Evolutionary conservation across 2,797 vertebrate species (phyloP).

Genomic region (Chelonia mydas): DNA sequence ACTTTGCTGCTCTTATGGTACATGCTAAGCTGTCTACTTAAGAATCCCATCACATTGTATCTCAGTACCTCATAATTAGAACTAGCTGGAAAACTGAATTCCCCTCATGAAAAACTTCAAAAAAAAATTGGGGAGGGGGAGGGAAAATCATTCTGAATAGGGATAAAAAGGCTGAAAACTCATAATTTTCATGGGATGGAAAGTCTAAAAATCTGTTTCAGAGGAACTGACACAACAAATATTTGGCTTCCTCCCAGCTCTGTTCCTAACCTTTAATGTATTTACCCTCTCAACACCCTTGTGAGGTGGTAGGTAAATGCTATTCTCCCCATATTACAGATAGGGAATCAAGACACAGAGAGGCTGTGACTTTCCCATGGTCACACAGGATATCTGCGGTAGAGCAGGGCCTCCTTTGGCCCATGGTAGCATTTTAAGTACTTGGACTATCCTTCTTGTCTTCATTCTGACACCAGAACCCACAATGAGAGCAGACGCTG

Average conservation of each 20-base stretch:
- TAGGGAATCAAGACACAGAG: background rate
- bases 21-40: fast-evolving
- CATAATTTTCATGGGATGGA: too few species aligned
- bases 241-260: background rate
- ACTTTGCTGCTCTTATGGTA: fast-evolving
- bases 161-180: too few species aligned
- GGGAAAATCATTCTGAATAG: background rate
- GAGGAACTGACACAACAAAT: background rate
- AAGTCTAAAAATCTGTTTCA: background rate
- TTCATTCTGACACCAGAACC: background rate
- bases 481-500: background rate
- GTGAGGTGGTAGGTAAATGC: background rate
- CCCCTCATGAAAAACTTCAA: background rate
- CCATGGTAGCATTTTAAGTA: background rate
- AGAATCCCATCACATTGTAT: background rate
- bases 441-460: background rate
- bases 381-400: background rate
- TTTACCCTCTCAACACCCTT: background rate
- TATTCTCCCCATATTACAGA: background rate
- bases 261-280: background rate
- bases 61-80: background rate
- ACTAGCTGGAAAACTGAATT: background rate
- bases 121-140: background rate
- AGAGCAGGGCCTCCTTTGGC: background rate
- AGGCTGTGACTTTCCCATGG: background rate